Base-by-base conservation (phyloP, 2,113 vertebrate species). In the Xenopus borealis region DNA sequence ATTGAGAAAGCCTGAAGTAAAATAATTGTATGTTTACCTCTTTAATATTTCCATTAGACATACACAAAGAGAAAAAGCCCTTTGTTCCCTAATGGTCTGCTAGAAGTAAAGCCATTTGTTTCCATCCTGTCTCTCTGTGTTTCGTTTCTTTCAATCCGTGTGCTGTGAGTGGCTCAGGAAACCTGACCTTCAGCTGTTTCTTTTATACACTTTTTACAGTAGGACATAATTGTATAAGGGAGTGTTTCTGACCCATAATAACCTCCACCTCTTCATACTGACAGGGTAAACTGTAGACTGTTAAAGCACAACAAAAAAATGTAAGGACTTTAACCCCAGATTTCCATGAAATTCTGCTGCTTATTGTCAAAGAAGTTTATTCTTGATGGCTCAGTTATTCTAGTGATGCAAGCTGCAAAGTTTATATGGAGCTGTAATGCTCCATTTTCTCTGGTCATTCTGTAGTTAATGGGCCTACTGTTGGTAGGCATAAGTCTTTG, bases 141-240 rank as follows among this genome's bases (percentile, higher is more conserved):
- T 77, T 70, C 66, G 47, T 77, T 77, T 70, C 67, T 70, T 62
- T 53, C 64, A 12, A 20, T 18, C 47, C 23, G 33, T 23, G 20
- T 69, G 57, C 10, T 40, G 30, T 63, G 33, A 40, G 47, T 50
- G 12, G 13, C 18, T 69, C 67, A 57, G 66, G 66, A 69, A 62
- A 19, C 30, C 23, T 64, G 30, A 30, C 74, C 74, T 77, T 77
- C 66, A 33, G 66, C 66, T 70, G 57, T 57, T 77, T 77, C 13
- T 64, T 13, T 2, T 47, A 45, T 27, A n/a, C 18, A 70, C 66
- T 44, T 63, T 58, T 64, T 45, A n/a, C 66, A 45, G 58, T 20
- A 53, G 66, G 62, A 33, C 46, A 69, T 66, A 57, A 57, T 77
- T 64, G 47, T 77, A 59, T 18, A 77, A 76, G 65, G 55, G 45